phyloP scores from a whole-genome alignment of 2,113 vertebrate species.

The Aphyosemion australe region DNA sequence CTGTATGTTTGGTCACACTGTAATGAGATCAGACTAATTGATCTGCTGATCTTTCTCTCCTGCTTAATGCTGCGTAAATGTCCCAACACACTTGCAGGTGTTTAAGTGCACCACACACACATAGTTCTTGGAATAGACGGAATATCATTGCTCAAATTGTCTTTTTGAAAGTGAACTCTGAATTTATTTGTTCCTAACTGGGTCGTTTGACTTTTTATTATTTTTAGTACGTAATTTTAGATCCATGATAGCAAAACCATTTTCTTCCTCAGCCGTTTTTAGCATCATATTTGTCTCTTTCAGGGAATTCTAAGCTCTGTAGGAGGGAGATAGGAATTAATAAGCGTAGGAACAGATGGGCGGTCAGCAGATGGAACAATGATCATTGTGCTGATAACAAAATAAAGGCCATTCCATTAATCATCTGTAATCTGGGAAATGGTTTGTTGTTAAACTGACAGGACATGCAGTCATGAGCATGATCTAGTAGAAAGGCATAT shows the following conservation, averaged over 20 bases:
- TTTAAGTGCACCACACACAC: conserved; percentile 3
- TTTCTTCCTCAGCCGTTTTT: conserved; percentile 21
- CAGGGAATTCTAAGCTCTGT: conserved; percentile 34
- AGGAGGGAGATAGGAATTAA: conserved; percentile 35
- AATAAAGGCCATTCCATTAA: conserved; percentile 56
- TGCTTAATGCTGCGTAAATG: conserved; percentile 24
- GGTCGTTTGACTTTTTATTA: too few species aligned
- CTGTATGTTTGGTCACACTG: conserved; percentile 11
- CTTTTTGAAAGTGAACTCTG: too few species aligned
- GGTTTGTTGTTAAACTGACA: conserved; percentile 31
- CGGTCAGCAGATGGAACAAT: conserved; percentile 6
- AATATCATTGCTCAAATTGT: too few species aligned
- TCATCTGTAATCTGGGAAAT: conserved; percentile 54
- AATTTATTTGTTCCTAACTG: too few species aligned
- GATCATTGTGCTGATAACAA: conserved; percentile 27
- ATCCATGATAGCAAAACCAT: too few species aligned
- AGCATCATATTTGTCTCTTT: conserved; percentile 8
- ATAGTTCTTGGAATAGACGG: too few species aligned
- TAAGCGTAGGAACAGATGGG: conserved; percentile 44
- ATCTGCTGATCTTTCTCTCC: conserved; percentile 19
- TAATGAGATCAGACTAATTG: conserved; percentile 29
- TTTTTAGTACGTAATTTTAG: too few species aligned
- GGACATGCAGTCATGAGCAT: conserved; percentile 18
- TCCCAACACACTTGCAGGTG: background rate
- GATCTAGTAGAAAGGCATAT: conserved; percentile 11